Conservation (phyloP, 1,140 invertebrate species). For the Drosophila arawakana region DNA sequence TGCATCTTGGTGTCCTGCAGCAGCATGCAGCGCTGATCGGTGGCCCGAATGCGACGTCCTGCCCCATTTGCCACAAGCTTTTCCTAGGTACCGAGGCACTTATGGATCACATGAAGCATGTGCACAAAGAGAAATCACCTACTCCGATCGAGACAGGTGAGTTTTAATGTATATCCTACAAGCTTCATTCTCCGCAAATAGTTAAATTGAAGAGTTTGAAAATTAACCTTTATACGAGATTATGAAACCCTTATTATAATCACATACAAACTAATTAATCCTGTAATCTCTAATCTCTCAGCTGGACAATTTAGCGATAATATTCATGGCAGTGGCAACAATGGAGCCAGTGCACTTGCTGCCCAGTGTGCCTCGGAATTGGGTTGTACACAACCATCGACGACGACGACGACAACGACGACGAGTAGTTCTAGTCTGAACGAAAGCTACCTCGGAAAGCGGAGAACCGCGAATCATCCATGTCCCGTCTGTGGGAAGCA, state of each 20-base stretch:
- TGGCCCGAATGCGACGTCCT: conserved; percentile 94
- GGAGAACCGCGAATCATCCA: conserved; percentile 95
- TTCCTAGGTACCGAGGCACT: conserved; percentile 95
- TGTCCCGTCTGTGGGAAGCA: conserved; percentile 97
- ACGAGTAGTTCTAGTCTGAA: conserved; percentile 62
- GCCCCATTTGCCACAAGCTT: conserved; percentile 96
- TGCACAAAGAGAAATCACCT: conserved; percentile 93
- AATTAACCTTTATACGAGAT: too few relatives aligned
- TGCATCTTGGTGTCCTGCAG: conserved; percentile 94
- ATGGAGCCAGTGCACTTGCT: conserved; percentile 15
- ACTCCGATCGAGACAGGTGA: conserved; percentile 92
- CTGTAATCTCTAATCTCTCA: not conserved
- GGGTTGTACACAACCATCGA: conserved; percentile 38
- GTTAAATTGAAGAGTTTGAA: too few relatives aligned
- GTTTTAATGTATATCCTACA: conserved; percentile 58
- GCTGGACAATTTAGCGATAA: conserved; percentile 54
- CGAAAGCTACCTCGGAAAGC: conserved; percentile 93
- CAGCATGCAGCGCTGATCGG: conserved; percentile 96
- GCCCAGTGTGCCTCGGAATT: conserved; percentile 50
- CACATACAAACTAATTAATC: too few relatives aligned
- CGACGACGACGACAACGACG: conserved; percentile 8
- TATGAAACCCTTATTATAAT: too few relatives aligned
- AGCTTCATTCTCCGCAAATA: too few relatives aligned
- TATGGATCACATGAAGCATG: conserved; percentile 98
- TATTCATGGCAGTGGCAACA: conserved; percentile 32